phyloP scores from a whole-genome alignment of 2,888 invertebrate species.

The Amblyjoppa proteus region DNA sequence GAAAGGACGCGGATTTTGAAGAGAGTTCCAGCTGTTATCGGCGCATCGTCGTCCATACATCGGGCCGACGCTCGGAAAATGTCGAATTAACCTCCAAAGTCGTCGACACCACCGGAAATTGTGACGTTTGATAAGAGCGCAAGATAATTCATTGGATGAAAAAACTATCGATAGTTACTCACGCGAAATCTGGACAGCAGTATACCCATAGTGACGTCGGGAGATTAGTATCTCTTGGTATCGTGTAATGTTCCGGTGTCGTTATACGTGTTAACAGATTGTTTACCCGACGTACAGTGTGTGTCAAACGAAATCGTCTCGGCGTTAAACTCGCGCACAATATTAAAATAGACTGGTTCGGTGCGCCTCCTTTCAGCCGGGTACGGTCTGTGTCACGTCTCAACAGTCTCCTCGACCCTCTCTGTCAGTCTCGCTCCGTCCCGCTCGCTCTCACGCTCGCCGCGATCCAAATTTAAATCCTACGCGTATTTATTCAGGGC shows the following conservation, averaged over 20 bases:
- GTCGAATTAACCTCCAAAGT: slow-evolving; percentile 57
- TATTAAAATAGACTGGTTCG: slow-evolving; percentile 72
- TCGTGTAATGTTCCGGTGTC: slow-evolving; percentile 7
- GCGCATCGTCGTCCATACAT: slow-evolving; percentile 16
- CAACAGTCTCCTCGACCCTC: slow-evolving; percentile 7
- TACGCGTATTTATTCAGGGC: slow-evolving; percentile 63
- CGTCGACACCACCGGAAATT: slow-evolving; percentile 34
- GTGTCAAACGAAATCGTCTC: slow-evolving; percentile 50
- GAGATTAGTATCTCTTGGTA: slow-evolving; percentile 26
- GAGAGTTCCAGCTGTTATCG: slow-evolving; percentile 36
- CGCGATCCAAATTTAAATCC: slow-evolving; percentile 78
- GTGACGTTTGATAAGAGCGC: slow-evolving; percentile 53
- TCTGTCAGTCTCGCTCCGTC: neutral
- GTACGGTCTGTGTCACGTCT: slow-evolving; percentile 57
- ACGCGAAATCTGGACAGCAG: slow-evolving; percentile 81
- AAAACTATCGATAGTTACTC: slow-evolving; percentile 69
- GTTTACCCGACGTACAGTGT: slow-evolving; percentile 24
- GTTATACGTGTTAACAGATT: slow-evolving; percentile 39
- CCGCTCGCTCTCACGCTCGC: slow-evolving; percentile 38
- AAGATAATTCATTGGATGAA: slow-evolving; percentile 4
- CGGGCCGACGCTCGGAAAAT: neutral
- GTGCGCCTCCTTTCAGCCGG: slow-evolving; percentile 64
- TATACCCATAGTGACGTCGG: slow-evolving; percentile 77
- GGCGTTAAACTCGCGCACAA: slow-evolving; percentile 52
- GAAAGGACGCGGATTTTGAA: neutral